Percentiles rank a stretch among this genome's conserved stretches.
Conservation (phyloP, 2,888 invertebrate species). For the Aleiodes testaceus region DNA sequence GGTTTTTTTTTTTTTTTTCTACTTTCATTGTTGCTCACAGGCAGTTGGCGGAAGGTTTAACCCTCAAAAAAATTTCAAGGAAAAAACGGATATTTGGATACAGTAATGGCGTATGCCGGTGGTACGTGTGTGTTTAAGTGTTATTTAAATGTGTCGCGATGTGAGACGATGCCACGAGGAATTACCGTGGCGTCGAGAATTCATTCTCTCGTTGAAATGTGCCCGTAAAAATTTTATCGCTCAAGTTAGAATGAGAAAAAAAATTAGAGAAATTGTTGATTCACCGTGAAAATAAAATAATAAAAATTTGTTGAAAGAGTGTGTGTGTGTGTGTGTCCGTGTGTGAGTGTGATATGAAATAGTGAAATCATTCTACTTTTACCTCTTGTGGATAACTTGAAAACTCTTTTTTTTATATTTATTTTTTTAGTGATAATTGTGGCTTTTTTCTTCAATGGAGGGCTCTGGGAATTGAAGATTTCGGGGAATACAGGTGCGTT, state of each 20-base stretch:
- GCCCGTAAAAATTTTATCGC: neutral
- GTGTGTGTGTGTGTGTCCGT: too few relatives aligned
- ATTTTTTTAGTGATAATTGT: too few relatives aligned
- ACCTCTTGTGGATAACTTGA: too few relatives aligned
- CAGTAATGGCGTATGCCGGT: conserved; percentile 31
- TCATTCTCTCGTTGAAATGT: neutral
- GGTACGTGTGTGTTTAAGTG: conserved; percentile 12
- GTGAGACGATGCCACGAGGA: conserved; percentile 33
- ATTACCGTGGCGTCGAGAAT: conserved; percentile 26
- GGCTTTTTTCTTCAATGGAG: too few relatives aligned
- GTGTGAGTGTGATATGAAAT: too few relatives aligned
- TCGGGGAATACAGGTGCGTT: neutral
- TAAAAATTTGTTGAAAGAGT: too few relatives aligned
- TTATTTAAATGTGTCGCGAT: conserved; percentile 29
- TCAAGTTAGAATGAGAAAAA: neutral
- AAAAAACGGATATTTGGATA: neutral
- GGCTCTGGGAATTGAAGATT: too few relatives aligned
- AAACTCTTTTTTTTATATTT: too few relatives aligned
- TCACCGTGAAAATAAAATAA: neutral
- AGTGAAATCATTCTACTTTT: too few relatives aligned
- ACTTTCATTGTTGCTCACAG: neutral
- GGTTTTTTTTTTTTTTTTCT: too few relatives aligned
- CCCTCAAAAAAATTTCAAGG: neutral
- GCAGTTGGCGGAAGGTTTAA: neutral
- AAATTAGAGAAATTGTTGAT: neutral